Conservation (phyloP, 1,140 invertebrate species). For the Leucophenga varia region DNA sequence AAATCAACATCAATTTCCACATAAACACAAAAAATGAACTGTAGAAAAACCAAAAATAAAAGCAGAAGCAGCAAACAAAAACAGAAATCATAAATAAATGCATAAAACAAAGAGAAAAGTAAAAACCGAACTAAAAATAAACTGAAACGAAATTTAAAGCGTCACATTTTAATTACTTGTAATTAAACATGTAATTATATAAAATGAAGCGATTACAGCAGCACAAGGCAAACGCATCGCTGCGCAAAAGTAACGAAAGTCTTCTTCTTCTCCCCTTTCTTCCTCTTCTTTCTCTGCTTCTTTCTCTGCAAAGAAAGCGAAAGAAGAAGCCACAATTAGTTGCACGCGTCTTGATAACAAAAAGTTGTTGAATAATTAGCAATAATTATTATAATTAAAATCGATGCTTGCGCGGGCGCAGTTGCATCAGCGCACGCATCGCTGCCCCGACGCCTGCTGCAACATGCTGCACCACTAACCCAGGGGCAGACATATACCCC, state of each 20-base stretch:
- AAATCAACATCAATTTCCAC: constrained; percentile 17
- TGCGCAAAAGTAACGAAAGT: constrained; percentile 21
- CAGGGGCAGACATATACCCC: constrained; percentile 7
- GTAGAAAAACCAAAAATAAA: constrained; percentile 11
- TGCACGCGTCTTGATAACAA: constrained; percentile 37
- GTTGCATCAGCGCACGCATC: constrained; percentile 38
- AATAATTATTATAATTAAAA: constrained; percentile 44
- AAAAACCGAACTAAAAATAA: constrained; percentile 8
- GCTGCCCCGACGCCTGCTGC: constrained; percentile 15
- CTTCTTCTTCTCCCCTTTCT: constrained; percentile 4
- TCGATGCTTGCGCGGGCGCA: constrained; percentile 35
- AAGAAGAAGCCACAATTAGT: constrained; percentile 26
- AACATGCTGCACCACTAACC: constrained; percentile 39
- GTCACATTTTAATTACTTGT: constrained; percentile 45
- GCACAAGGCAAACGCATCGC: constrained; percentile 25
- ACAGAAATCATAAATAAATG: constrained; percentile 5
- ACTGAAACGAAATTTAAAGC: constrained; percentile 24
- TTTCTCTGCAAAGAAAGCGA: constrained; percentile 1
- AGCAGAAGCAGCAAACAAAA: too few relatives aligned
- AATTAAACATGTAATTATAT: constrained; percentile 24
- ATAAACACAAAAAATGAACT: constrained; percentile 14
- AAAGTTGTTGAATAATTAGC: constrained; percentile 47
- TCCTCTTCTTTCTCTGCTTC: background rate
- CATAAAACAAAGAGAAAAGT: constrained; percentile 6
- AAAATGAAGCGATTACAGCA: constrained; percentile 46